phyloP scores from a whole-genome alignment of 2,113 vertebrate species.

The Phalacrocorax pelagicus region DNA sequence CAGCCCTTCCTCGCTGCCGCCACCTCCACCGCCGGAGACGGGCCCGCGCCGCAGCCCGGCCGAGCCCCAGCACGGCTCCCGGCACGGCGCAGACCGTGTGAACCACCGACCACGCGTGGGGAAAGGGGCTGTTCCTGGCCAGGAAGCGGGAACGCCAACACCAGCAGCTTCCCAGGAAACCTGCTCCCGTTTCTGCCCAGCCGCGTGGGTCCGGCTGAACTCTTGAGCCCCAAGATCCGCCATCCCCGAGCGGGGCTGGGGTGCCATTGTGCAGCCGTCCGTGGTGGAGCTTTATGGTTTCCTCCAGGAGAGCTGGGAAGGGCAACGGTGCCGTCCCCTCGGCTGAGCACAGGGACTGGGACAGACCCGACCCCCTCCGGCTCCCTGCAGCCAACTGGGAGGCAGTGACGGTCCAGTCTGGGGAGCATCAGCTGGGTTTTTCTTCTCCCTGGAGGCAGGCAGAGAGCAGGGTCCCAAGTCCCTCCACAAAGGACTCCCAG shows the following conservation, averaged over 20 bases:
- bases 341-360: background rate
- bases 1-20: rapidly evolving
- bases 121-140: background rate
- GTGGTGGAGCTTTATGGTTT: background rate
- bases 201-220: rapidly evolving
- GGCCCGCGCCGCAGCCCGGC: background rate
- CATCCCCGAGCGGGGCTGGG: background rate
- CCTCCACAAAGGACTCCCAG: background rate
- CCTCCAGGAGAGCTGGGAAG: background rate
- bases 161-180: background rate
- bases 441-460: background rate
- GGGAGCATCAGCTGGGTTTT: background rate
- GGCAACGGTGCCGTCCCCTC: background rate
- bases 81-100: rapidly evolving
- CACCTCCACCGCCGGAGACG: rapidly evolving
- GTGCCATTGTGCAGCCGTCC: background rate
- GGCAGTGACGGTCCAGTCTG: background rate
- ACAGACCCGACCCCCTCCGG: background rate
- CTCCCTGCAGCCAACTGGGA: background rate
- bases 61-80: rapidly evolving
- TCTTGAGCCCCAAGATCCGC: background rate
- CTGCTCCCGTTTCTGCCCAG: background rate
- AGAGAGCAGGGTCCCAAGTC: background rate
- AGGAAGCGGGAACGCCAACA: background rate
- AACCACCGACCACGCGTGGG: rapidly evolving